Conservation (phyloP, 1,140 invertebrate species). For the Rhizoglyphus robini region DNA sequence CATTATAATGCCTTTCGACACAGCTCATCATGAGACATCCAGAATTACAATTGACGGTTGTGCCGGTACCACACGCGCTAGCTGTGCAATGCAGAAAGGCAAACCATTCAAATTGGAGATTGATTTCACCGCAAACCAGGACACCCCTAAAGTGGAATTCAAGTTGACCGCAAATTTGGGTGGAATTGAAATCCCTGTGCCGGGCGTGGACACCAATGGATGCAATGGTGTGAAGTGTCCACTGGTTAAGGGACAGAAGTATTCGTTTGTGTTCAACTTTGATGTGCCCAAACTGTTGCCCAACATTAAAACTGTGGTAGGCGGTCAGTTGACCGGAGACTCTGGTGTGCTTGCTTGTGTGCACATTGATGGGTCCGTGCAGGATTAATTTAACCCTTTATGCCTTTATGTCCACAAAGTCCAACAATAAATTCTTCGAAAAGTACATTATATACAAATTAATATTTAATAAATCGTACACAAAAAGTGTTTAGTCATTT, state of each 20-base stretch:
- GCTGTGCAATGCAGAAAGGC: slow-evolving; percentile 5
- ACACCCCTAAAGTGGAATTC: slow-evolving; percentile 4
- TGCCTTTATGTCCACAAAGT: too few species aligned
- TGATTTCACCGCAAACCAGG: slow-evolving; percentile 8
- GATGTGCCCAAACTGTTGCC: not conserved
- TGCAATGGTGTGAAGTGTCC: slow-evolving; percentile 6
- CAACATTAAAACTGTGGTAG: not conserved
- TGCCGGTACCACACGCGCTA: not conserved
- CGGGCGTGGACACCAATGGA: not conserved
- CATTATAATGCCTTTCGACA: too few species aligned
- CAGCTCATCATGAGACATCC: too few species aligned
- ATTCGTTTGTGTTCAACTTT: not conserved
- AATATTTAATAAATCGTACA: too few species aligned
- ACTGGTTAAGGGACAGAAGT: not conserved
- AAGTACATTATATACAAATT: too few species aligned
- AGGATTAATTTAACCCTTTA: too few species aligned
- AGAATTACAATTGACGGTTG: too few species aligned
- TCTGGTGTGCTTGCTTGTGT: too few species aligned
- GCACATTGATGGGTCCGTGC: too few species aligned
- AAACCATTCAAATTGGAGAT: not conserved
- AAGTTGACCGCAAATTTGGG: not conserved
- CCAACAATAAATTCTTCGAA: too few species aligned
- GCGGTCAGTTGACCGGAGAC: too few species aligned
- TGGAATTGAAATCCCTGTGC: slow-evolving; percentile 7
- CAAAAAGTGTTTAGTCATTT: too few species aligned